phyloP scores from a whole-genome alignment of 1,140 invertebrate species.

The Eumeta japonica region DNA sequence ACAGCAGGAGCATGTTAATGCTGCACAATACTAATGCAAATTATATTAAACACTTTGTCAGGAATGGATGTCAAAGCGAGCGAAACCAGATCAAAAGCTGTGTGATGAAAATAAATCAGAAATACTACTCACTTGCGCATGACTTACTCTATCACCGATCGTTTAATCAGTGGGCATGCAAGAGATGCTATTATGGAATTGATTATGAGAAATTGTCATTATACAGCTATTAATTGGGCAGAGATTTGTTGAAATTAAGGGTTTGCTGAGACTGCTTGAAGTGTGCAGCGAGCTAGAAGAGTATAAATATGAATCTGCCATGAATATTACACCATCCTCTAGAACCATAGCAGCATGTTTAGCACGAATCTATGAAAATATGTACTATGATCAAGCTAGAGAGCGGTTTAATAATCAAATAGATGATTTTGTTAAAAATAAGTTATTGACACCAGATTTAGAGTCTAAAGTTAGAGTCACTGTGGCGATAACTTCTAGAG shows the following conservation, averaged over 20 bases:
- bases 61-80: slow-evolving; percentile 78
- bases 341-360: slow-evolving; percentile 86
- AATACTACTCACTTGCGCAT: slow-evolving; percentile 77
- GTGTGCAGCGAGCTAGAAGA: slow-evolving; percentile 88
- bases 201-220: slow-evolving; percentile 88
- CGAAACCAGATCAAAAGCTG: slow-evolving; percentile 69
- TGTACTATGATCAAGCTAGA: slow-evolving; percentile 85
- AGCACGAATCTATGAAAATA: slow-evolving; percentile 88
- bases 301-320: slow-evolving; percentile 86
- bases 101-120: slow-evolving; percentile 73
- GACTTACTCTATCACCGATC: slow-evolving; percentile 75
- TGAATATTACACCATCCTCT: slow-evolving; percentile 85
- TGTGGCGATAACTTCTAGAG: slow-evolving; percentile 86
- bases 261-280: slow-evolving; percentile 79
- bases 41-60: slow-evolving; percentile 76
- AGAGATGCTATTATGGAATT: slow-evolving; percentile 90
- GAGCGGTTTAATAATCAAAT: slow-evolving; percentile 77
- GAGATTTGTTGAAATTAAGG: slow-evolving; percentile 82
- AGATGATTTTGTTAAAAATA: slow-evolving; percentile 86
- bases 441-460: slow-evolving; percentile 80
- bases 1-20: slow-evolving; percentile 74
- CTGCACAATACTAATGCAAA: slow-evolving; percentile 79
- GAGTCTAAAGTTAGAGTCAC: slow-evolving; percentile 88
- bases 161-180: slow-evolving; percentile 76
- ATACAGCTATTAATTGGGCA: slow-evolving; percentile 82